Evolutionary conservation across 2,888 invertebrate genomes (phyloP), one percentile per base, ranked within the genome.

Genomic region (Meiosimyza decipiens): DNA sequence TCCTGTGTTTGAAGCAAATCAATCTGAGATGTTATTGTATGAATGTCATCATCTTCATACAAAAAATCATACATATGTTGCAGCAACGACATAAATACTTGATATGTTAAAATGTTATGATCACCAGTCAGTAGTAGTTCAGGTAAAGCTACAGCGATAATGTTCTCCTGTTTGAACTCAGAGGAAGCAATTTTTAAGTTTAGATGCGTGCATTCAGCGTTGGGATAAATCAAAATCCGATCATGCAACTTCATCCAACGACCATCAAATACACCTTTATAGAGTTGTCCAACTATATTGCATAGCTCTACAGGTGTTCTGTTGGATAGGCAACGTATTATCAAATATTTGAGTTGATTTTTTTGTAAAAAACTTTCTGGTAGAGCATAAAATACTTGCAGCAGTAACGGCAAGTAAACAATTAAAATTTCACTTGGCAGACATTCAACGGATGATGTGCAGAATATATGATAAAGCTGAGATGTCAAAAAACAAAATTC

Each of bases 251-350:
- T 65, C 12, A 74, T 66, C 82, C 81, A 84, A 16, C 59, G 40
- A 50, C 6, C 49, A 71, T 74, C 79, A 51, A 79, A 82, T 11
- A 74, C 72, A 50, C 78, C 72, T 1, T 75, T 71, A 13, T 78
- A 77, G 1, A 83, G 50, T 22, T 75, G 75, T 6, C 76, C 74
- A n/a, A 86, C 66, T 4, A 86, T 77, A 1, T 57, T n/a, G 0
- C 80, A 73, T 6, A 87, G 60, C 51, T 86, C 84, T 1, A 68
- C 33, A 0, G 64, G 57, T 2, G 80, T 77, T 28, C 84, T 79
- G 70, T 87, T 87, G 22, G 82, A 79, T 50, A 87, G 55, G 49
- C 85, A 84, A 6, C 83, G 84, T 0, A 77, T 73, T 3, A 87
- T 77, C 7, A 85, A 60, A 0, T 69, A 73, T 2, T 77, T 71